Percentiles rank a stretch among this genome's conserved stretches.
Evolutionary conservation across 2,797 vertebrate species (phyloP).

Genomic region (Iguana delicatissima): DNA sequence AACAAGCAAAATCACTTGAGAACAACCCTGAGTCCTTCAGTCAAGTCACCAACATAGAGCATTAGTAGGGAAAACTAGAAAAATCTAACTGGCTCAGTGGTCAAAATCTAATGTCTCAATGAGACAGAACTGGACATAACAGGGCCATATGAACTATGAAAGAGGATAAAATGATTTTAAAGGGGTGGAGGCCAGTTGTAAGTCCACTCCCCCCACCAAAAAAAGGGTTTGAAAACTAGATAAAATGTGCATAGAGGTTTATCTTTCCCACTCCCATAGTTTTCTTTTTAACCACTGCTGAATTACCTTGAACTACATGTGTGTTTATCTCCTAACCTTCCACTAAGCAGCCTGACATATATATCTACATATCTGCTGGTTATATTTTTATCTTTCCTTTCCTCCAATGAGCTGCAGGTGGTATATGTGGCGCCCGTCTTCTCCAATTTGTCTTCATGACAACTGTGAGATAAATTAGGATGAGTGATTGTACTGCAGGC

Average conservation of each 20-base stretch:
- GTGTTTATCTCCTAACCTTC: background rate
- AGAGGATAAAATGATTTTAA: background rate
- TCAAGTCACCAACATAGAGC: background rate
- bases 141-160: background rate
- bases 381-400: background rate
- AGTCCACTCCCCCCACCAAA: background rate
- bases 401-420: background rate
- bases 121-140: too few relatives aligned
- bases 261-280: background rate
- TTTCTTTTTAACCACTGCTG: background rate
- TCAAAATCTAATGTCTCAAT: background rate
- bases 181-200: background rate
- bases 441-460: too few relatives aligned
- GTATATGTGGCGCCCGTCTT: too few relatives aligned
- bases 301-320: background rate
- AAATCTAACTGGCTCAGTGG: too few relatives aligned
- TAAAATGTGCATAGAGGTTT: background rate
- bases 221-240: background rate
- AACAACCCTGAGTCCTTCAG: background rate
- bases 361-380: background rate
- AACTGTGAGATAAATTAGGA: too few relatives aligned
- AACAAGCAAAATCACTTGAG: background rate
- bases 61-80: background rate
- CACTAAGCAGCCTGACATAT: background rate
- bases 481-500: too few relatives aligned